Percentiles rank a stretch among this genome's conserved stretches.
These are phyloP conservation scores for Embidobia sp. DNA, from an alignment of 2,888 invertebrate species.

Conservation along the genomic window DNA sequence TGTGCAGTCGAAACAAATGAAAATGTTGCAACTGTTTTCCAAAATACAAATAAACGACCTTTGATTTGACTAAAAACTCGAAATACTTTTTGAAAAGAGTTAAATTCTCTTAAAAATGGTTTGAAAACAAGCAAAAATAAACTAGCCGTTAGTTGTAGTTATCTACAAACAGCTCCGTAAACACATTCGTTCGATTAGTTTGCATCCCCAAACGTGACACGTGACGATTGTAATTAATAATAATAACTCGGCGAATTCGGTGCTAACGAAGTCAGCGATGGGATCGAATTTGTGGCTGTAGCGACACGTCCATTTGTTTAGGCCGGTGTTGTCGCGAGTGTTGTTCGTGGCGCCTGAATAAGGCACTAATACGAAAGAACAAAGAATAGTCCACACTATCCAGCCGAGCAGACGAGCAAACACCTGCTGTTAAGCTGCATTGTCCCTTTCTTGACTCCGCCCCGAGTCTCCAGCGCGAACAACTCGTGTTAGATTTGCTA, in stretches of 20 bases:
- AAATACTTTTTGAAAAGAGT: no score
- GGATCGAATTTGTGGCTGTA: slow-evolving; percentile 40
- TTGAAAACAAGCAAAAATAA: no score
- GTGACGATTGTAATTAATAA: no score
- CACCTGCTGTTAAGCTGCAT: slow-evolving; percentile 68
- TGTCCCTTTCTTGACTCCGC: slow-evolving; percentile 57
- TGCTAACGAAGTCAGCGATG: slow-evolving; percentile 63
- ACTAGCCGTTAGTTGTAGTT: no score
- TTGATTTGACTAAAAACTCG: no score
- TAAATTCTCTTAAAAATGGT: no score
- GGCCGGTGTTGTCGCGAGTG: slow-evolving; percentile 65
- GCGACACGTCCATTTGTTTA: slow-evolving; percentile 73
- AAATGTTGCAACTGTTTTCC: no score
- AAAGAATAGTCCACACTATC: slow-evolving; percentile 70
- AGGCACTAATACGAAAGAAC: slow-evolving; percentile 76
- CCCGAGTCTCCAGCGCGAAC: slow-evolving; percentile 33
- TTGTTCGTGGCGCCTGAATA: slow-evolving; percentile 70
- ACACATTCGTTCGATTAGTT: no score
- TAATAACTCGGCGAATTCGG: slow-evolving; percentile 60
- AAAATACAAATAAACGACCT: no score
- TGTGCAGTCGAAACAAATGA: no score
- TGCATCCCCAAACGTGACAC: no score
- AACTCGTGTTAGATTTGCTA: slow-evolving; percentile 35
- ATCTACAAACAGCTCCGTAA: no score
- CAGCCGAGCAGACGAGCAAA: slow-evolving; percentile 59